A percentile compares a stretch with the other conserved stretches of the same genome.
phyloP scores from a whole-genome alignment of 2,113 vertebrate species.

The Bettongia penicillata region DNA sequence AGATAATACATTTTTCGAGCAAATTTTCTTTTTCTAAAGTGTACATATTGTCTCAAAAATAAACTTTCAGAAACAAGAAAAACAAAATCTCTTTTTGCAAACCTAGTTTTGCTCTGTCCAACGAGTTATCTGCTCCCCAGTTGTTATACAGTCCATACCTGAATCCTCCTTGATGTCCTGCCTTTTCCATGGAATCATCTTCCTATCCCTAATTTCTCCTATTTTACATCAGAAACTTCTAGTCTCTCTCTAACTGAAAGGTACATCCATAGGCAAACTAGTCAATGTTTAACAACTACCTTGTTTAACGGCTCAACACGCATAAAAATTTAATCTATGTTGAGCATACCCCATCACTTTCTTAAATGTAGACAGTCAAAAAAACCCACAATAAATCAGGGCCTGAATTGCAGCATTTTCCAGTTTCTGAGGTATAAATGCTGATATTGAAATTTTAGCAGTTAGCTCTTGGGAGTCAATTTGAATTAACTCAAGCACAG shows the following conservation, averaged over 20 bases:
- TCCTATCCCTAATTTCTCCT: neutral
- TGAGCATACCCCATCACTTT: neutral
- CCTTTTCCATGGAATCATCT: neutral
- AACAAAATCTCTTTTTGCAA: neutral
- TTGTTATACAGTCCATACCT: neutral
- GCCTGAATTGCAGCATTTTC: neutral
- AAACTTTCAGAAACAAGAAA: neutral
- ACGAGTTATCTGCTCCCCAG: neutral
- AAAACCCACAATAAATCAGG: neutral
- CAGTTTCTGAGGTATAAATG: neutral
- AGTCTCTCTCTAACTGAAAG: neutral
- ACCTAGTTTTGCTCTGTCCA: neutral
- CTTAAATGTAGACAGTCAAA: neutral
- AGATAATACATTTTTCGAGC: neutral
- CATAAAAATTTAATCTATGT: neutral
- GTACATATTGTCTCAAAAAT: neutral
- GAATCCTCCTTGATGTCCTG: neutral
- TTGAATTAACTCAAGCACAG: neutral
- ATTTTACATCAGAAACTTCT: neutral
- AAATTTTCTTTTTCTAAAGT: neutral
- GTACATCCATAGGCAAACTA: neutral
- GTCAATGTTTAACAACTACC: neutral
- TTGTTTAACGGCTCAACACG: neutral
- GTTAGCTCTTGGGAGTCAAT: neutral
- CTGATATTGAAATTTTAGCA: neutral